Evolutionary conservation across 1,140 invertebrate species (phyloP).

Genomic region (Drosophila nigrodunni): DNA sequence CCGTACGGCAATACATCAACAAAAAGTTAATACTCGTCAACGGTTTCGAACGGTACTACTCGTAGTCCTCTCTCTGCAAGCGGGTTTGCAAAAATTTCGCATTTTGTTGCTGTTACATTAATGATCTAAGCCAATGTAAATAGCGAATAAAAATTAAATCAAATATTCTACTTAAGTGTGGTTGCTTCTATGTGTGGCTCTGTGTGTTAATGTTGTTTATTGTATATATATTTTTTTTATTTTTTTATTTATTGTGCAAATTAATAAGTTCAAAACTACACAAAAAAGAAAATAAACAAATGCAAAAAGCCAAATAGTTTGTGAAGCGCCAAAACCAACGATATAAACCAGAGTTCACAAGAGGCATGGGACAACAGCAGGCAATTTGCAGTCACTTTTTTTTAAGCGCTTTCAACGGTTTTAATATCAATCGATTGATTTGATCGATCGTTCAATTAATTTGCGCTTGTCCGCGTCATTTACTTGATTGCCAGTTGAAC

Average conservation of each 20-base stretch:
- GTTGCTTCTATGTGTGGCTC: neutral
- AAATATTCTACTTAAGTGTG: neutral
- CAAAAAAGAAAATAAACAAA: neutral
- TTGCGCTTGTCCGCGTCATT: constrained; percentile 37
- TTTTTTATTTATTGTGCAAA: constrained; percentile 8
- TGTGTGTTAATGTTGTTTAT: constrained; percentile 2
- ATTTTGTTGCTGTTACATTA: constrained; percentile 31
- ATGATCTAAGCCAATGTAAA: constrained; percentile 32
- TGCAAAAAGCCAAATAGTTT: neutral
- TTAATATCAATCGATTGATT: constrained; percentile 43
- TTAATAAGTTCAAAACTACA: constrained; percentile 4
- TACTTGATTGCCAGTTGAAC: constrained; percentile 41
- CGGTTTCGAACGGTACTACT: constrained; percentile 56
- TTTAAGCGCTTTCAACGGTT: constrained; percentile 35
- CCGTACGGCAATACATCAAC: constrained; percentile 36
- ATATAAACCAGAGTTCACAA: neutral
- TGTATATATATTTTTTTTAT: neutral
- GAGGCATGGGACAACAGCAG: constrained; percentile 2
- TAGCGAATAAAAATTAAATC: neutral
- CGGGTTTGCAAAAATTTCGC: constrained; percentile 16
- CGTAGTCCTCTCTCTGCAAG: constrained; percentile 24
- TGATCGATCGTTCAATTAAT: constrained; percentile 47
- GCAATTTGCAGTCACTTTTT: constrained; percentile 14
- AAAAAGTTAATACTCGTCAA: constrained; percentile 54
- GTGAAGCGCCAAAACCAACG: constrained; percentile 22